Percentiles rank a stretch among this genome's conserved stretches.
phyloP scores from a whole-genome alignment of 1,140 invertebrate species.

The Palaemon carinicauda region DNA sequence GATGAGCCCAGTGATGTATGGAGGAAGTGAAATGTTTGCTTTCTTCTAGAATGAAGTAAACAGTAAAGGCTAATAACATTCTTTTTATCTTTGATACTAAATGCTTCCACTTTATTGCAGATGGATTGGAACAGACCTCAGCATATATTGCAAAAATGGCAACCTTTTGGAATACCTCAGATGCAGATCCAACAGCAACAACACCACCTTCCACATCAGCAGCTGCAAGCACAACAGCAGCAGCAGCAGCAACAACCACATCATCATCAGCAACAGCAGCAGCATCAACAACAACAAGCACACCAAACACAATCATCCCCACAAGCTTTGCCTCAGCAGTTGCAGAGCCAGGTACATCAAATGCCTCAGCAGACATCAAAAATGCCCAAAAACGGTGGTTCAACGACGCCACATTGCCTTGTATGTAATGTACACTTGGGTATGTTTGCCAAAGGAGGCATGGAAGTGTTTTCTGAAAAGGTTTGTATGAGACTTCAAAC shows the following conservation, averaged over 20 bases:
- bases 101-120: not conserved
- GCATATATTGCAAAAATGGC: constrained; percentile 43
- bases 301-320: not conserved
- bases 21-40: no score
- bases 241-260: constrained; percentile 14
- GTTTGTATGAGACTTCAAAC: not conserved
- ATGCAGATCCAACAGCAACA: constrained; percentile 40
- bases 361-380: not conserved
- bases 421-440: constrained; percentile 47
- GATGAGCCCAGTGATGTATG: no score
- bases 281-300: not conserved
- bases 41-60: no score
- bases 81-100: not conserved
- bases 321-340: constrained; percentile 28
- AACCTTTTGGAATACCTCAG: constrained; percentile 36
- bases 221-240: constrained; percentile 9
- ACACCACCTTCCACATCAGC: constrained; percentile 2
- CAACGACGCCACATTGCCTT: constrained; percentile 40
- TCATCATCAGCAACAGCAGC: constrained; percentile 8
- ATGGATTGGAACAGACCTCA: constrained; percentile 46
- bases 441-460: constrained; percentile 43
- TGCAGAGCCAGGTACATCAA: constrained; percentile 10
- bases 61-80: no score
- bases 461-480: constrained; percentile 46
- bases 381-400: constrained; percentile 12